phyloP scores from a whole-genome alignment of 2,888 invertebrate genomes.

The Mermis nigrescens region DNA sequence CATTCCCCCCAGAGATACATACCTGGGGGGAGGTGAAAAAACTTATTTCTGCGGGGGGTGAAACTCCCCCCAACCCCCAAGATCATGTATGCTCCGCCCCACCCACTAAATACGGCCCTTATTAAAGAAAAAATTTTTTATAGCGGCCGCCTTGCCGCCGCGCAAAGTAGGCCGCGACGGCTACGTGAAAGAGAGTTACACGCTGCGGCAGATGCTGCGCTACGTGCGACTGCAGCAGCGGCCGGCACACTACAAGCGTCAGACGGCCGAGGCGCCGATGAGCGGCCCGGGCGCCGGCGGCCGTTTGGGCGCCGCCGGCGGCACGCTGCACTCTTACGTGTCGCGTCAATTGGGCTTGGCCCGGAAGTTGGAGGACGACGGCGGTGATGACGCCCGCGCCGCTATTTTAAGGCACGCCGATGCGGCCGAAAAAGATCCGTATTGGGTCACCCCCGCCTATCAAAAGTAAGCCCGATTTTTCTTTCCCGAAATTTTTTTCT shows the following conservation, averaged over 20 bases:
- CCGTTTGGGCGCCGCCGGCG: constrained; percentile 51
- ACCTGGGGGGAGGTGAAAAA: no score
- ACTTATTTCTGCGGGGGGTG: no score
- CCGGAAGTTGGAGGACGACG: constrained; percentile 24
- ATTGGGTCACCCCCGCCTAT: neutral
- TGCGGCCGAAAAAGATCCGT: constrained; percentile 14
- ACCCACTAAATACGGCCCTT: neutral
- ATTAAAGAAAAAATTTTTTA: neutral
- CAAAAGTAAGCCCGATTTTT: neutral
- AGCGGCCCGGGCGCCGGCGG: constrained; percentile 47
- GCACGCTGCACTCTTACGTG: constrained; percentile 83
- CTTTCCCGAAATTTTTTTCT: no score
- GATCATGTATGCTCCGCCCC: no score
- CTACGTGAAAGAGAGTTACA: neutral
- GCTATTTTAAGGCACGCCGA: constrained; percentile 29
- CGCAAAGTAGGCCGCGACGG: constrained; percentile 1
- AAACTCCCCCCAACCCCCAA: no score
- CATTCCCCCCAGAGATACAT: no score
- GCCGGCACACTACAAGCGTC: neutral
- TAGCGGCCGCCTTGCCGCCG: neutral
- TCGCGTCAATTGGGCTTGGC: constrained; percentile 71
- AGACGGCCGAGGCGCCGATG: neutral
- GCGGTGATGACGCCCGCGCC: constrained; percentile 24
- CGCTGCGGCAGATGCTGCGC: neutral
- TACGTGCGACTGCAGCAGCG: neutral